A percentile compares a stretch with the other conserved stretches of the same genome.
Conservation (phyloP, 2,888 invertebrate genomes). For the Melanostoma mellinum region DNA sequence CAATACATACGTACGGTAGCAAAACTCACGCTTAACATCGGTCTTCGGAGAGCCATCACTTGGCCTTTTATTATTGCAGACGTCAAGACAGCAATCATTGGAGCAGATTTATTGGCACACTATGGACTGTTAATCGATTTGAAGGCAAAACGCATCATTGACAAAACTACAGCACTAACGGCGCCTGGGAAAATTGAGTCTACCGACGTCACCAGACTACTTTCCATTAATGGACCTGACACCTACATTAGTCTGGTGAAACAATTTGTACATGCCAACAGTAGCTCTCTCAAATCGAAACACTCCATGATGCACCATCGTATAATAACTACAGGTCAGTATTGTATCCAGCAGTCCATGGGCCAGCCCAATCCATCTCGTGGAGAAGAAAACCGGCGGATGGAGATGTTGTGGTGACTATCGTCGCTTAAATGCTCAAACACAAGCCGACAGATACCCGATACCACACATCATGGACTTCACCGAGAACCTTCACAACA, state of each 20-base stretch:
- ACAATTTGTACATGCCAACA: neutral
- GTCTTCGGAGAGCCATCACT: neutral
- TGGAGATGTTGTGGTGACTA: neutral
- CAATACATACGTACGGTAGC: no score
- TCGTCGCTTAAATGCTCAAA: constrained; percentile 59
- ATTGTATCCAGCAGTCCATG: constrained; percentile 1
- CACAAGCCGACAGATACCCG: constrained; percentile 77
- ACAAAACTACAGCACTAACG: constrained; percentile 14
- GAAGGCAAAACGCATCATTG: constrained; percentile 25
- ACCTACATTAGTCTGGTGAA: no score
- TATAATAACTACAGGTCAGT: constrained; percentile 29
- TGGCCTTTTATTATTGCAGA: constrained; percentile 8
- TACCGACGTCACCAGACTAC: neutral
- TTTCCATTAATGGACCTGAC: neutral
- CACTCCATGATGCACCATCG: constrained; percentile 8
- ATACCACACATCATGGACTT: constrained; percentile 54
- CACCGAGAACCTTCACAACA: no score
- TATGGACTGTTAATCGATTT: constrained; percentile 18
- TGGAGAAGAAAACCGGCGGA: no score
- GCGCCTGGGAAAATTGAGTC: neutral
- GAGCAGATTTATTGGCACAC: constrained; percentile 11
- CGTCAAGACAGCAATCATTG: constrained; percentile 15
- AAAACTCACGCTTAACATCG: constrained; percentile 22
- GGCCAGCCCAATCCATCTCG: constrained; percentile 24
- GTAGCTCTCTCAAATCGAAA: neutral